Evolutionary conservation across 35 echinoderm and acorn worm genomes (phyloP).

Genomic region (Apostichopus parvimensis): DNA sequence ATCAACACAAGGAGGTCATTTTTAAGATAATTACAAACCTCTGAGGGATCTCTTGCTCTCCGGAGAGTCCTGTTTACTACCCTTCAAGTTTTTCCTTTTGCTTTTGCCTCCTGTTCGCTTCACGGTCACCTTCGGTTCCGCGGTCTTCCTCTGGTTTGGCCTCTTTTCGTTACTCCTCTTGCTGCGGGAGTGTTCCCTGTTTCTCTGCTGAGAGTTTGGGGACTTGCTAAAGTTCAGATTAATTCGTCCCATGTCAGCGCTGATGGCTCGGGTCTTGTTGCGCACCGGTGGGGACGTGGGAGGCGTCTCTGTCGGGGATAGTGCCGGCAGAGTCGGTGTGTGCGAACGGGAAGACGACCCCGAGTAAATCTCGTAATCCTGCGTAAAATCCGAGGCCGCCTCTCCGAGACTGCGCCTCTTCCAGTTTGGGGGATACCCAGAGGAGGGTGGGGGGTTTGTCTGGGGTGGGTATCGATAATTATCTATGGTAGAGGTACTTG

Average conservation of each 20-base stretch:
- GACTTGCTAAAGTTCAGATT: neutral
- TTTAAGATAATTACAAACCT: slow-evolving; percentile 37
- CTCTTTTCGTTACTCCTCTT: slow-evolving; percentile 53
- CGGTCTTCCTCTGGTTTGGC: slow-evolving; percentile 5
- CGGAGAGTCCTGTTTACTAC: slow-evolving; percentile 18
- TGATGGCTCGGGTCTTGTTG: slow-evolving; percentile 63
- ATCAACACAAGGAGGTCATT: too few relatives aligned
- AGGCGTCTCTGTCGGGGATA: slow-evolving; percentile 79
- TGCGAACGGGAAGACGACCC: slow-evolving; percentile 77
- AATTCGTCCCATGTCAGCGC: slow-evolving; percentile 7
- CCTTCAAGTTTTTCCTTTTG: slow-evolving; percentile 54
- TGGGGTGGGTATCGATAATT: slow-evolving; percentile 3
- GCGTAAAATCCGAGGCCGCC: slow-evolving; percentile 45
- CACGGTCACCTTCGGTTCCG: slow-evolving; percentile 46
- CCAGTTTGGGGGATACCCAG: slow-evolving; percentile 10
- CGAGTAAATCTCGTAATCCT: slow-evolving; percentile 64
- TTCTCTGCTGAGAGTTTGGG: neutral
- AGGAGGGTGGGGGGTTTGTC: neutral
- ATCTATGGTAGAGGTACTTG: slow-evolving; percentile 1
- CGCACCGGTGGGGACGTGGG: slow-evolving; percentile 45
- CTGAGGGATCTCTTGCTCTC: slow-evolving; percentile 57
- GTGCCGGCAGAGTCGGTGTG: slow-evolving; percentile 77
- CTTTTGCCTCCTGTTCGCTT: slow-evolving; percentile 62
- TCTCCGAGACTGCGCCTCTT: slow-evolving; percentile 8
- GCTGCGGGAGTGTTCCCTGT: slow-evolving; percentile 10